Evolutionary conservation across 2,888 invertebrate genomes (phyloP), one percentile per base, ranked within the genome.

Genomic region (Malthinus seriepunctatus): DNA sequence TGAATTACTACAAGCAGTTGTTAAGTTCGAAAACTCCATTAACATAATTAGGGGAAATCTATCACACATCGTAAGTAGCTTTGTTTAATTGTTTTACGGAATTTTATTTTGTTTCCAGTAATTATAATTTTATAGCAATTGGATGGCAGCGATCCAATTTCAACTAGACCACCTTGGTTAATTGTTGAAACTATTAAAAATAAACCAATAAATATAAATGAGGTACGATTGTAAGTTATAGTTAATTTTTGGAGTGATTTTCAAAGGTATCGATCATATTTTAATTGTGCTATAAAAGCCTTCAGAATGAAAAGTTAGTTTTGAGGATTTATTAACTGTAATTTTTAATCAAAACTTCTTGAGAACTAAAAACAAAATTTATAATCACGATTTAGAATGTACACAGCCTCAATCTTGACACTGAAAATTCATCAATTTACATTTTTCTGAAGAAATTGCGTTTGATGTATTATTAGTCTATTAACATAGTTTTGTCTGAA

Each of bases 11-110:
- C 77, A 79, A 0, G 81, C 81, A 0, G 65, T 86, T n/a, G 68
- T 75, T 1, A 59, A 74, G 0, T 83, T 76, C 69, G 78, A 79
- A 69, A 88, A 88, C 73, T 79, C 77, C 62, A 72, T 89, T 52
- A 87, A 88, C 72, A 69, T 89, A 9, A 85, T 86, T 51, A 78
- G 86, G 56, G 85, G 82, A 1, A 81, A 82, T 31, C 71, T 83
- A 11, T 77, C 83, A 6, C 81, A 82, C 63, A 81, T 88, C 79
- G 88, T 88, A 76, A 81, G 81, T 73, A 50, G 15, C 5, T 33
- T 44, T 42, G 31, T 32, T 15, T 37, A 33, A 42, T 49, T 12
- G n/a, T 14, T 33, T 12, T 38, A 32, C 12, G 35, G 8, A 51
- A n/a, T 31, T 47, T 51, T 33, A 51, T 56, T 56, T 37, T 52